Percentiles rank a stretch among this genome's conserved stretches.
phyloP scores from a whole-genome alignment of 2,797 vertebrate species.

The Carduelis carduelis region DNA sequence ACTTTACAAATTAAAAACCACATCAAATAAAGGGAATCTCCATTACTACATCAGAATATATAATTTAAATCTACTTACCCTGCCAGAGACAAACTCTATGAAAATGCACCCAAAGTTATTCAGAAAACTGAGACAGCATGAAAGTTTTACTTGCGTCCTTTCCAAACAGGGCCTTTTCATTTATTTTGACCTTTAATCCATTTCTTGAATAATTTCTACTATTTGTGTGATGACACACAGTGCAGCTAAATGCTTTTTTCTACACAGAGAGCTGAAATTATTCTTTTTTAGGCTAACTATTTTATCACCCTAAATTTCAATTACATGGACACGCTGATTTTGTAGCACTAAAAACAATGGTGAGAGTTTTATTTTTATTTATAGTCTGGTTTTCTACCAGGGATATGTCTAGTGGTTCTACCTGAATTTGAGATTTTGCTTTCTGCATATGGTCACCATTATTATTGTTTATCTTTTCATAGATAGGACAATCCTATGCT shows the following conservation, averaged over 20 bases:
- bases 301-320: background rate
- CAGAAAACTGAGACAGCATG: background rate
- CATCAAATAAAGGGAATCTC: background rate
- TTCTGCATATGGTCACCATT: background rate
- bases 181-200: background rate
- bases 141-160: background rate
- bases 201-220: background rate
- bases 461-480: background rate
- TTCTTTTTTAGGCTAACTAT: background rate
- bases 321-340: background rate
- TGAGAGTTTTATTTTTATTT: background rate
- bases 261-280: background rate
- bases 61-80: background rate
- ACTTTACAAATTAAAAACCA: background rate
- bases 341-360: background rate
- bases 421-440: background rate
- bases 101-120: background rate
- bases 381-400: background rate
- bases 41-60: background rate
- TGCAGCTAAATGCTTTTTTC: background rate
- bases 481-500: background rate
- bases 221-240: background rate
- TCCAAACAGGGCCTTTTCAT: background rate
- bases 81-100: background rate
- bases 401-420: background rate